Evolutionary conservation across 1,140 invertebrate genomes (phyloP).

Genomic region (Anagrus nilaparvatae): DNA sequence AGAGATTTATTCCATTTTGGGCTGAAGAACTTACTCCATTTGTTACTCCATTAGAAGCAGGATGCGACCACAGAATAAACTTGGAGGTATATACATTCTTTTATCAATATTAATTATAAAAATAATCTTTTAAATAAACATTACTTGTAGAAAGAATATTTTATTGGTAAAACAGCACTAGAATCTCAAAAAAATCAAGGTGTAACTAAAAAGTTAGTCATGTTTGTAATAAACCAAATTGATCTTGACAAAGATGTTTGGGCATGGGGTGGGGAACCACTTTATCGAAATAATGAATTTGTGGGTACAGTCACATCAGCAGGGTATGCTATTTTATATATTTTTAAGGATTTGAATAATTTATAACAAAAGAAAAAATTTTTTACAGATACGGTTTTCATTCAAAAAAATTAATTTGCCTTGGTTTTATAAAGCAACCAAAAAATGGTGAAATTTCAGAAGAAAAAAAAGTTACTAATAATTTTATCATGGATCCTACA

Average conservation of each 20-base stretch:
- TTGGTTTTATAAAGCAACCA: conserved; percentile 52
- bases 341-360: not conserved
- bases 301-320: conserved; percentile 71
- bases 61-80: conserved; percentile 60
- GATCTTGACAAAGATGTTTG: conserved; percentile 64
- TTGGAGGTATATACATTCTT: conserved; percentile 41
- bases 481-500: conserved; percentile 51
- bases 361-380: conserved; percentile 1
- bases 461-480: conserved; percentile 42
- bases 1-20: conserved; percentile 53
- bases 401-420: conserved; percentile 50
- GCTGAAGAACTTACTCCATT: conserved; percentile 61
- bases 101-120: conserved; percentile 2
- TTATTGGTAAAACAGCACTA: conserved; percentile 65
- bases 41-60: conserved; percentile 70
- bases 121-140: not conserved
- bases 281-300: conserved; percentile 58
- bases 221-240: conserved; percentile 64
- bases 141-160: conserved; percentile 48
- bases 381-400: conserved; percentile 54
- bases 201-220: conserved; percentile 56
- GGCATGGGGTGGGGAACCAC: conserved; percentile 74
- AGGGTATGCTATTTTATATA: conserved; percentile 42
- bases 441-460: not conserved
- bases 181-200: conserved; percentile 58